These are phyloP conservation scores for Dendrolimus houi DNA, from an alignment of 2,888 invertebrate genomes.

Conservation along the genomic window DNA sequence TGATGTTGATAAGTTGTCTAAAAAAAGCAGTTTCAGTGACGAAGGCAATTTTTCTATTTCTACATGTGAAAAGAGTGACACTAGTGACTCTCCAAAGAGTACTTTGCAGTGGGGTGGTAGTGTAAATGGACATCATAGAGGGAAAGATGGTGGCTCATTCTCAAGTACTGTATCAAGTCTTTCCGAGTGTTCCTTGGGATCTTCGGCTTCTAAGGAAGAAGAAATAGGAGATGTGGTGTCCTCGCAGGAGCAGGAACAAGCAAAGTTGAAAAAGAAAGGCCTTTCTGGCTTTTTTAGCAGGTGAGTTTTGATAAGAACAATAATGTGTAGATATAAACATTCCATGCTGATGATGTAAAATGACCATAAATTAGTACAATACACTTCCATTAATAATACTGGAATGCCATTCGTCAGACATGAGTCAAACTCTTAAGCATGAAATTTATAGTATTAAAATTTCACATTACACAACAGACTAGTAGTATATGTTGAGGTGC, in stretches of 20 bases:
- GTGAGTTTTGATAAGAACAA: conserved; percentile 38
- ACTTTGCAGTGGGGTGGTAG: conserved; percentile 67
- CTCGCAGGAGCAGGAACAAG: conserved; percentile 41
- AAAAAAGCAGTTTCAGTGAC: conserved; percentile 72
- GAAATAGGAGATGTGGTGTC: conserved; percentile 37
- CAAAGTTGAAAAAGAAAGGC: conserved; percentile 77
- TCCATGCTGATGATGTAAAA: too few species aligned
- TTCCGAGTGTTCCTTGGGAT: conserved; percentile 82
- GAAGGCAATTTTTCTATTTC: conserved; percentile 69
- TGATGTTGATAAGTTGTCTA: conserved; percentile 62
- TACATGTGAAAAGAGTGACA: conserved; percentile 70
- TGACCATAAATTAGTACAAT: too few species aligned
- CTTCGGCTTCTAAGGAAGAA: conserved; percentile 73
- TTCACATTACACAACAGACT: too few species aligned
- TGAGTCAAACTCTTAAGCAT: too few species aligned
- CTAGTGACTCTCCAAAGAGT: conserved; percentile 70
- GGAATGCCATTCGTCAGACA: too few species aligned
- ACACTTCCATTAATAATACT: too few species aligned
- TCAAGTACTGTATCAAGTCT: conserved; percentile 83
- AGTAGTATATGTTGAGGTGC: too few species aligned
- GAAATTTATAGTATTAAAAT: too few species aligned
- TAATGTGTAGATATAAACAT: too few species aligned
- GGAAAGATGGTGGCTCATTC: conserved; percentile 78
- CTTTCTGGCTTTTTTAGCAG: conserved; percentile 79
- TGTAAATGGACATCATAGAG: conserved; percentile 68